A percentile compares a stretch with the other conserved stretches of the same genome.
Conservation (phyloP, 2,888 invertebrate genomes). For the Philonicus albiceps region DNA sequence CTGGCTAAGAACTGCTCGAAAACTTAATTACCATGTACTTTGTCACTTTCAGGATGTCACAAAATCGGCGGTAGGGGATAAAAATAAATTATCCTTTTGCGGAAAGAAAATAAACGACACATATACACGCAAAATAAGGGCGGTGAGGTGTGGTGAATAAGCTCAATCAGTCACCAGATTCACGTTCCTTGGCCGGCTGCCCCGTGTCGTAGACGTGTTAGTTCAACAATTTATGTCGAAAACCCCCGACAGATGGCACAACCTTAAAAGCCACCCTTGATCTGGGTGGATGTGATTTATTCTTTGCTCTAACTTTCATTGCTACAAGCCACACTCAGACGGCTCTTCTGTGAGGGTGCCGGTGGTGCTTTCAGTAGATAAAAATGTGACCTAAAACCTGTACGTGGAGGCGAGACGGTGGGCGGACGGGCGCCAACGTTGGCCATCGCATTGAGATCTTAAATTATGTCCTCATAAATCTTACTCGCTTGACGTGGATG, state of each 20-base stretch:
- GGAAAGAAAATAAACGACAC: not conserved
- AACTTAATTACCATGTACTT: slow-evolving; percentile 41
- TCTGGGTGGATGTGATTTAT: slow-evolving; percentile 45
- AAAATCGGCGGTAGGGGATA: slow-evolving; percentile 13
- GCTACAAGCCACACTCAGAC: slow-evolving; percentile 10
- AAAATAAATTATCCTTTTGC: not conserved
- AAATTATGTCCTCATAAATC: slow-evolving; percentile 52
- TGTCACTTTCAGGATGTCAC: slow-evolving; percentile 42
- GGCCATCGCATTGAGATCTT: slow-evolving; percentile 48
- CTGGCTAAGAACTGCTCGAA: slow-evolving; percentile 7
- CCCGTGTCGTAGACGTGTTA: not conserved
- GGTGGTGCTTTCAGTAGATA: slow-evolving; percentile 8
- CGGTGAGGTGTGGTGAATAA: slow-evolving; percentile 36
- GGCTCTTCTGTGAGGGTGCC: not conserved
- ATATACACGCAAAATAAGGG: not conserved
- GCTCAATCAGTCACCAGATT: slow-evolving; percentile 36
- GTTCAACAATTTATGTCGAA: slow-evolving; percentile 45
- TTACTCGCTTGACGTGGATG: slow-evolving; percentile 49
- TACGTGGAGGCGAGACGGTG: not conserved
- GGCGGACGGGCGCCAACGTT: not conserved
- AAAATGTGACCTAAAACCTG: slow-evolving; percentile 28
- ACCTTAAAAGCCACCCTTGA: slow-evolving; percentile 47
- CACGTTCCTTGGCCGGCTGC: not conserved
- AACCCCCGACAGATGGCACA: slow-evolving; percentile 47
- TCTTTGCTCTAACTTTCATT: slow-evolving; percentile 44